phyloP scores from a whole-genome alignment of 1,140 invertebrate species.

The Periplaneta americana region DNA sequence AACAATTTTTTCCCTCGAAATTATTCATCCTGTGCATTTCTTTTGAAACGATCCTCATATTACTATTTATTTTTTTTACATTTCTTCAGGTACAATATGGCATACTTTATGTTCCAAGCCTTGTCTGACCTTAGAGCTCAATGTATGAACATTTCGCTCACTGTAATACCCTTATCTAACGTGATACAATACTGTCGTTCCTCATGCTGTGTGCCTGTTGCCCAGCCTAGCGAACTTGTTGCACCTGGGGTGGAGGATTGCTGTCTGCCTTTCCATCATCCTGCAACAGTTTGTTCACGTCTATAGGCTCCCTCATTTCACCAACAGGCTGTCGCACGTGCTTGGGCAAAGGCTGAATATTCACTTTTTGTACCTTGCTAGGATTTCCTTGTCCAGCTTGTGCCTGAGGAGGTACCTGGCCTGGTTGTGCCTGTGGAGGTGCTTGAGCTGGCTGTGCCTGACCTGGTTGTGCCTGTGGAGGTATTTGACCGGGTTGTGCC shows the following conservation, averaged over 20 bases:
- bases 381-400: not conserved
- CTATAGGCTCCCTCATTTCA: not conserved
- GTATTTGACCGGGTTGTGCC: not conserved
- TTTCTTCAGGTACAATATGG: too few relatives aligned
- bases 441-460: not conserved
- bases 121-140: too few relatives aligned
- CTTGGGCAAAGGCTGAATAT: not conserved
- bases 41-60: too few relatives aligned
- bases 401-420: not conserved
- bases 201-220: not conserved
- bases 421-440: not conserved
- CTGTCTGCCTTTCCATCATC: not conserved
- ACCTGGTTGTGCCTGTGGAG: not conserved
- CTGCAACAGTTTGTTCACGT: not conserved
- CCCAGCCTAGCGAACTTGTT: not conserved
- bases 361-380: not conserved
- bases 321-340: not conserved
- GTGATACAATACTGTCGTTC: not conserved
- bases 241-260: slow-evolving; percentile 19
- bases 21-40: too few relatives aligned
- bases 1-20: too few relatives aligned
- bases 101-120: too few relatives aligned
- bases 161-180: not conserved
- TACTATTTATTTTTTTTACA: too few relatives aligned
- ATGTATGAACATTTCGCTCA: too few relatives aligned